Evolutionary conservation across 2,797 vertebrate genomes (phyloP), one percentile per base, ranked within the genome.

Genomic region (Melanotaenia pygmaea): DNA sequence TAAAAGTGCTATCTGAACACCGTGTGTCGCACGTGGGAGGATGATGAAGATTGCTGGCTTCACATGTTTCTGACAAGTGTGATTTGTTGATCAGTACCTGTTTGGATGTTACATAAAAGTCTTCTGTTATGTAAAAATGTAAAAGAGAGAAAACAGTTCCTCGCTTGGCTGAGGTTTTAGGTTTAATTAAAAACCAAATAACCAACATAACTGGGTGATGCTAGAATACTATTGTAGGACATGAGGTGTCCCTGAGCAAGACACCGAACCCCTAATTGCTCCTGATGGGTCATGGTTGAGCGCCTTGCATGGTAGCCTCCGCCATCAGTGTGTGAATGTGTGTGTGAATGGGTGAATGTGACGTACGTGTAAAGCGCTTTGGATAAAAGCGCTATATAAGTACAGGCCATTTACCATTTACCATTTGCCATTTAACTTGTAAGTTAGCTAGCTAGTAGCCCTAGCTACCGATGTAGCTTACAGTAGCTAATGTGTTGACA

Each of bases 1-100:
- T 83, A 62, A 85, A 80, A 87, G 86, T 82, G 86, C 76, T 76
- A 67, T 86, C 74, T 40, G 75, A 72, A 57, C 75, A 84, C 68
- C 76, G 76, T 79, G 77, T 78, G 86, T 77, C 51, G 63, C 47
- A 72, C 30, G 91, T 88, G 45, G 90, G 91, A 85, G 86, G 81
- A 79, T 24, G 83, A 85, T 80, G 81, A 82, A 79, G 60, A 72
- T 74, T 24, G 72, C 66, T 78, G 85, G 61, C 80, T 74, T 86
- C 70, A 82, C 68, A 85, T 69, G 76, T 73, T 76, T 64, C 79
- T 82, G 70, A 73, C 45, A 70, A 68, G 79, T 79, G 78, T 76
- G 68, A 73, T 86, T 67, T 76, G 65, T 62, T 60, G 9, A 34
- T 64, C 5, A 47, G 77, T 5, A 70, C 54, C 65, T 45, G 64